Base-by-base conservation (phyloP, 2,797 vertebrate species). In the Poecilia wingei region DNA sequence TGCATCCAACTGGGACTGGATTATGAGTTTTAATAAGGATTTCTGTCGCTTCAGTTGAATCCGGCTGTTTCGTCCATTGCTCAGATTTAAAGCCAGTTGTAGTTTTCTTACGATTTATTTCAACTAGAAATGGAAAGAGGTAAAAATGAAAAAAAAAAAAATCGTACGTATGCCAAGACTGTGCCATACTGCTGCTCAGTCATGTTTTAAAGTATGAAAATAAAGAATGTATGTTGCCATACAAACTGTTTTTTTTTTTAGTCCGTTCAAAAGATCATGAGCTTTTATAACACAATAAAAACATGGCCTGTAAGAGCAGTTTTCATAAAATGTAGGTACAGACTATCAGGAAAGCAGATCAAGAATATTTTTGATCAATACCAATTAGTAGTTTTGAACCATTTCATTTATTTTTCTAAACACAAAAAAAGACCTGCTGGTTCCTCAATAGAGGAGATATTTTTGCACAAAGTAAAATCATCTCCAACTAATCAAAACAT, bases 151-250 rank as follows among this genome's bases (percentile, higher is more conserved):
- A 77, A 74, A 78, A 7, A 25, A n/a, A 77, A 74, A 84, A 83
- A 76, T 72, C 80, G 57, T 82, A 55, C 68, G 77, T 84, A 77
- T 88, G 89, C 76, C 79, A 8, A 72, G 87, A 83, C 79, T 78
- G 86, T 86, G 85, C 86, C 87, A 87, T 85, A 81, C 85, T 90
- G 87, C 91, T 92, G 93, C 91, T 90, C 90, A 84, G 84, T 90
- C 36, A 80, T 16, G 31, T 89, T 92, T 86, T 89, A 59, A 82
- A 84, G 80, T 90, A 91, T 92, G 78, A 86, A 88, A 95, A 94
- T 95, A 95, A 96, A 96, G 92, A 94, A 92, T 91, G 89, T 94
- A 92, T 88, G 93, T 84, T 91, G 84, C 83, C 82, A 90, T 79
- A 49, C 78, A 49, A 85, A 78, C 64, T 76, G 76, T 75, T 87